Conservation (phyloP, 2,113 vertebrate genomes). For the Gopherus flavomarginatus region DNA sequence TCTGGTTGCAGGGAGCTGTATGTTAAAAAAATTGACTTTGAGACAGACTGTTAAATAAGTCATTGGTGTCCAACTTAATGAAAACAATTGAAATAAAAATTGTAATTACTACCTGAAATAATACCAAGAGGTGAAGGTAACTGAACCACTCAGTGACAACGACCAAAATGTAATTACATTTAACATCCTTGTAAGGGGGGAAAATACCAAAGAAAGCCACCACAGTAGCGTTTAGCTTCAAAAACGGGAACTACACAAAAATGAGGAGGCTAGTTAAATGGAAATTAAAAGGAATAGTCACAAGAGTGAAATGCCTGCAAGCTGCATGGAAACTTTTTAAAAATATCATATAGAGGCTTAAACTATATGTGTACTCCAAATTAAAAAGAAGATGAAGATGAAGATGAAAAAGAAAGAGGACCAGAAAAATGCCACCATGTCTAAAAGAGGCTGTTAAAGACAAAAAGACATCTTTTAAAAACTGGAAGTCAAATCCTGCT, state of each 20-base stretch:
- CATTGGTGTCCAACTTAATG: not conserved
- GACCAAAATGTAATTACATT: not conserved
- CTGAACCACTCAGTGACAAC: not conserved
- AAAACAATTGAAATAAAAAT: constrained; percentile 64
- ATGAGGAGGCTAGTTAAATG: not conserved
- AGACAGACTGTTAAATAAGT: not conserved
- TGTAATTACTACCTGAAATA: constrained; percentile 55
- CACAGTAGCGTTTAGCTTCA: not conserved
- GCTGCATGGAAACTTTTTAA: not conserved
- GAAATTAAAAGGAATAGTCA: not conserved
- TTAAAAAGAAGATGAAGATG: not conserved
- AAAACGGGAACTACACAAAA: not conserved
- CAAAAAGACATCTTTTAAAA: not conserved
- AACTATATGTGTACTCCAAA: not conserved
- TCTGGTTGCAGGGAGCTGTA: constrained; percentile 3
- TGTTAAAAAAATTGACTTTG: not conserved
- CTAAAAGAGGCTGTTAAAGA: not conserved
- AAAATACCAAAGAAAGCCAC: not conserved
- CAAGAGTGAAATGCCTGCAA: not conserved
- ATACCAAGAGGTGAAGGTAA: not conserved
- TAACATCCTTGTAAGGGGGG: not conserved
- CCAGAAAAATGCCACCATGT: not conserved
- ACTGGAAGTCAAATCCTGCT: not conserved
- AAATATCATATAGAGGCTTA: not conserved
- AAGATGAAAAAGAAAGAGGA: not conserved